Evolutionary conservation across 2,113 vertebrate genomes (phyloP).

Genomic region (Calyptomena viridis): DNA sequence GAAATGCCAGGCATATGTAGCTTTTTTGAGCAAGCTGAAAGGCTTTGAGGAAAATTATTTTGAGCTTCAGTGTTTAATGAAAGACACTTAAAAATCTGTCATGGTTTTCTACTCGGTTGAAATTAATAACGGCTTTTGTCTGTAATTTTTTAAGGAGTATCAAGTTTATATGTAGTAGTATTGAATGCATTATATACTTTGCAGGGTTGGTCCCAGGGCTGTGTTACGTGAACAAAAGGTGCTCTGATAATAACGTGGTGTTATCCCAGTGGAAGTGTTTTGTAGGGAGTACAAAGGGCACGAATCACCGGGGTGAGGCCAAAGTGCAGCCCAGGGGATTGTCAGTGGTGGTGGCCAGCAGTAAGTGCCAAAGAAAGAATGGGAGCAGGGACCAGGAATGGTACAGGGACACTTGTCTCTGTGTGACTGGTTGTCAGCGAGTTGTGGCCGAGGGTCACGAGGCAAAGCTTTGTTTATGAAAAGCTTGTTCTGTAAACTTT

Average conservation of each 20-base stretch:
- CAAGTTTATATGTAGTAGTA: fast-evolving
- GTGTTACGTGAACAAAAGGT: not conserved
- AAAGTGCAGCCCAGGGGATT: not conserved
- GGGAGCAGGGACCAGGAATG: not conserved
- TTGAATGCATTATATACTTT: not conserved
- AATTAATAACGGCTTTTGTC: not conserved
- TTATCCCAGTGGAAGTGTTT: not conserved
- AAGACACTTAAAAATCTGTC: not conserved
- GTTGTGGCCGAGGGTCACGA: not conserved
- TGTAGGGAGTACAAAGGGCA: not conserved
- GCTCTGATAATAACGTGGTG: not conserved
- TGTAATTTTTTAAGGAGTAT: not conserved
- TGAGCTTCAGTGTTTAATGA: not conserved
- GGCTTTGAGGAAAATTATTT: not conserved
- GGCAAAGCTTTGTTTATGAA: not conserved
- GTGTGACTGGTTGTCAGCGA: not conserved
- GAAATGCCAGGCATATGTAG: fast-evolving
- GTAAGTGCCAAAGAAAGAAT: not conserved
- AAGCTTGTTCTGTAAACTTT: not conserved
- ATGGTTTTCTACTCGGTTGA: fast-evolving
- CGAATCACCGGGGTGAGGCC: not conserved
- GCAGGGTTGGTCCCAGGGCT: not conserved
- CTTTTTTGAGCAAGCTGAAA: not conserved
- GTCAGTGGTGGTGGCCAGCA: not conserved
- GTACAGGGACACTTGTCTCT: not conserved